These are phyloP conservation scores for Tachycineta bicolor DNA, from an alignment of 2,113 vertebrate species.

Conservation along the genomic window DNA sequence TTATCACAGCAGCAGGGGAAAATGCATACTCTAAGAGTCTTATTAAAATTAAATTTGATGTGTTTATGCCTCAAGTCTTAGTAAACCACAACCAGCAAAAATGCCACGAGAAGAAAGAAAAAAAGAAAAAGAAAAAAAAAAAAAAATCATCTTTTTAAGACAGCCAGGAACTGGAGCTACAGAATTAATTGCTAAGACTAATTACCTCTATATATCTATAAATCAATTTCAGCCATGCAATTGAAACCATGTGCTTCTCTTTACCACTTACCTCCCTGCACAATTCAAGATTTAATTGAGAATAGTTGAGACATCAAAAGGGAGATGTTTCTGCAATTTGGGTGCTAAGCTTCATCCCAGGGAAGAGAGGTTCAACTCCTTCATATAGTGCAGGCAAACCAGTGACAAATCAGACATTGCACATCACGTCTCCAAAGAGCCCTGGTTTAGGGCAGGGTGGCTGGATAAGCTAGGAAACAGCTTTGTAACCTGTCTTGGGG, in stretches of 20 bases:
- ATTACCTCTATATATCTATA: not conserved
- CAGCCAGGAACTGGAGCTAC: not conserved
- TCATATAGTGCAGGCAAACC: not conserved
- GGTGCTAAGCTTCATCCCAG: not conserved
- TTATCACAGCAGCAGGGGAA: not conserved
- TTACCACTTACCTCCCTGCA: not conserved
- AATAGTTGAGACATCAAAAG: not conserved
- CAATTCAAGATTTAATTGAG: not conserved
- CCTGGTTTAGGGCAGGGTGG: rapidly evolving
- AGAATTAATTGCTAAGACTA: not conserved
- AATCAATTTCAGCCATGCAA: not conserved
- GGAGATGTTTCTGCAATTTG: not conserved
- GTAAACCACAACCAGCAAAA: not conserved
- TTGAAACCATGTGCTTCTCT: not conserved
- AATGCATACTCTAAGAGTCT: not conserved
- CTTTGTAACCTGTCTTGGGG: not conserved
- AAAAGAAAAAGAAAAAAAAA: not conserved
- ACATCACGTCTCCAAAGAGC: not conserved
- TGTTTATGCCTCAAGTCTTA: not conserved
- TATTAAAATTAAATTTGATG: not conserved
- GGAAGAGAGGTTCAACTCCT: not conserved
- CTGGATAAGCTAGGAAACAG: not conserved
- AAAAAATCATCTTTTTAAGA: not conserved
- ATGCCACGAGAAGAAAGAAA: not conserved
- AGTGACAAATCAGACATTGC: not conserved